phyloP scores from a whole-genome alignment of 2,888 invertebrate species.

The Agrypnus murinus region DNA sequence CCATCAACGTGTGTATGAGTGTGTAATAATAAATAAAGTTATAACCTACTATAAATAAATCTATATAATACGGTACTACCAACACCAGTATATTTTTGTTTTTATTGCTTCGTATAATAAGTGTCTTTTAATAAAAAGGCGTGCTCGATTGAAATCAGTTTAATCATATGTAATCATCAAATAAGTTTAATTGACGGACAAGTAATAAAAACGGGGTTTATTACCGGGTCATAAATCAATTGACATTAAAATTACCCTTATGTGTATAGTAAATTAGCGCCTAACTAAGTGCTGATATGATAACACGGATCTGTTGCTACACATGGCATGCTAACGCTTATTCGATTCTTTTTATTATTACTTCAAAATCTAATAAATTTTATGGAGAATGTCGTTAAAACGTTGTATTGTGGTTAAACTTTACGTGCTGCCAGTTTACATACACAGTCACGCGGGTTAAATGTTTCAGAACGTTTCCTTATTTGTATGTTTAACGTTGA shows the following conservation, averaged over 20 bases:
- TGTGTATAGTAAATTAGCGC: constrained; percentile 46
- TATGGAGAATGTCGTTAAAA: constrained; percentile 29
- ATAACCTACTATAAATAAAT: too few species aligned
- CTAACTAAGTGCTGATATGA: constrained; percentile 49
- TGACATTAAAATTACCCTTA: constrained; percentile 46
- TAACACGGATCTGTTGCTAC: constrained; percentile 30
- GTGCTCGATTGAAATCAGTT: constrained; percentile 27
- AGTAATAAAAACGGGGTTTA: constrained; percentile 46
- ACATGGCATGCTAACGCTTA: constrained; percentile 32
- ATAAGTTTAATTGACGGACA: constrained; percentile 44
- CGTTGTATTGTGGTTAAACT: constrained; percentile 4
- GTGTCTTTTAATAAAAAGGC: constrained; percentile 16
- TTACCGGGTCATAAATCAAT: constrained; percentile 48
- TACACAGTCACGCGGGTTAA: too few species aligned
- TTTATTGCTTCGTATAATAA: too few species aligned
- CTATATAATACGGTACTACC: too few species aligned
- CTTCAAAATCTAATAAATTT: constrained; percentile 35
- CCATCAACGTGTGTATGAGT: neutral
- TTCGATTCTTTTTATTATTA: constrained; percentile 22
- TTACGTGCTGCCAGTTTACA: too few species aligned
- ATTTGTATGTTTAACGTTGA: neutral
- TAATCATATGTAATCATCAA: constrained; percentile 22
- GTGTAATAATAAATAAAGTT: constrained; percentile 4
- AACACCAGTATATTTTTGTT: neutral
- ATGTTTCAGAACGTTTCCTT: neutral